These are phyloP conservation scores for Pardosa pseudoannulata DNA, from an alignment of 2,888 invertebrate genomes.

Conservation along the genomic window DNA sequence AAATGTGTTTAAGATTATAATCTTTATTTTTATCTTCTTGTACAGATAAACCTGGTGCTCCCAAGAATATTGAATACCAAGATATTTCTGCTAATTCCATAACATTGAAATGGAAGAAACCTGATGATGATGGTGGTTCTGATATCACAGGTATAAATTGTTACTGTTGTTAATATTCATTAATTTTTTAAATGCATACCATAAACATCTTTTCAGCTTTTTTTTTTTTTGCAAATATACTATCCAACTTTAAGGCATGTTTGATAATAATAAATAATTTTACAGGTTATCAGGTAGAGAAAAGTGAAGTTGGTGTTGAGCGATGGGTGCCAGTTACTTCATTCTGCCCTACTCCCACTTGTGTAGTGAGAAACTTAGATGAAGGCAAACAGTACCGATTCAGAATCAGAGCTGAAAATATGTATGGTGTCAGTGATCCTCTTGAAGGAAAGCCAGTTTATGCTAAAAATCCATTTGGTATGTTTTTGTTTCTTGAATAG, in stretches of 20 bases:
- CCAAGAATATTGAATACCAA: slow-evolving; percentile 89
- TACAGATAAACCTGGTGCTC: slow-evolving; percentile 89
- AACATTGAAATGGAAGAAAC: slow-evolving; percentile 91
- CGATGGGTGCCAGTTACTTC: slow-evolving; percentile 96
- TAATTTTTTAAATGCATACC: no score
- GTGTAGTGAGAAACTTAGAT: slow-evolving; percentile 91
- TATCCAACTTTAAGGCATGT: no score
- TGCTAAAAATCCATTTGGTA: slow-evolving; percentile 93
- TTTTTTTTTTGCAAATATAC: no score
- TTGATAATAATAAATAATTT: background rate
- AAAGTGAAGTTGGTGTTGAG: slow-evolving; percentile 92
- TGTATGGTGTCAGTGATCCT: slow-evolving; percentile 96
- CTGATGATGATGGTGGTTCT: slow-evolving; percentile 93
- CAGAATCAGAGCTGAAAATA: slow-evolving; percentile 97
- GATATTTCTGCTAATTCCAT: slow-evolving; percentile 91
- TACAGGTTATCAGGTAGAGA: slow-evolving; percentile 93
- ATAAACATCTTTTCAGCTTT: no score
- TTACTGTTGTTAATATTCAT: no score
- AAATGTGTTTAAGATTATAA: no score
- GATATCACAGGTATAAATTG: slow-evolving; percentile 86
- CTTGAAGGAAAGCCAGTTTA: slow-evolving; percentile 94
- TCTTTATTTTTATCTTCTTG: no score
- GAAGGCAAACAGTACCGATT: slow-evolving; percentile 98
- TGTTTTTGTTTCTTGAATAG: no score
- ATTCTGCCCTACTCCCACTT: slow-evolving; percentile 91